Evolutionary conservation across 2,888 invertebrate genomes (phyloP), one percentile per base, ranked within the genome.

Genomic region (Phalangium opilio): DNA sequence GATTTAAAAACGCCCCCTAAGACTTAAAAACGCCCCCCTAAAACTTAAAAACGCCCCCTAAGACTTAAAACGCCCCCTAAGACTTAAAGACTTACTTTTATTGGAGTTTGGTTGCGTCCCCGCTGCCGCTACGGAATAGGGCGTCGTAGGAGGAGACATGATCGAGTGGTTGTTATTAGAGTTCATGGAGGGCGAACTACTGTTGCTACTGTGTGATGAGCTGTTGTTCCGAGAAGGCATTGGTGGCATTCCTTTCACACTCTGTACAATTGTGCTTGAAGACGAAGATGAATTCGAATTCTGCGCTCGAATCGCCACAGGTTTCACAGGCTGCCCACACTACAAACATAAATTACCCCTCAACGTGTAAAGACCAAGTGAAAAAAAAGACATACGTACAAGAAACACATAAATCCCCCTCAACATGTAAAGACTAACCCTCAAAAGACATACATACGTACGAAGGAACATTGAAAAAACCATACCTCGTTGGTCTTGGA

Each of bases 201-300:
- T 58, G 51, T 50, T 56, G 45, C 54, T 57, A 50, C 54, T 58
- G 43, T 55, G 52, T 15, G 56, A 54, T 48, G 56, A 55, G 51
- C 49, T 53, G 44, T 55, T 56, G 41, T 68, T 66, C 64, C 68
- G 68, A 63, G 67, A 68, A 58, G 69, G 66, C 62, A 69, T 67
- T 58, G 60, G 58, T 57, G 60, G 56, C 57, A 58, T 55, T 57
- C 58, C 58, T 55, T 61, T 61, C 50, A 53, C 49, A 50, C 48
- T 53, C 47, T 50, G 49, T 47, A 49, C 48, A 27, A 38, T 38
- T 48, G 50, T 49, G 42, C 32, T 52, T 43, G 55, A 51, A 27
- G 27, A 27, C 18, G 38, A 38, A 42, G 55, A 53, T 43, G 57
- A 51, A 44, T 51, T 51, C 36, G 56, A 51, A 34, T 51, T 48